phyloP scores from a whole-genome alignment of 2,888 invertebrate genomes.

The Oxytorus armatus region DNA sequence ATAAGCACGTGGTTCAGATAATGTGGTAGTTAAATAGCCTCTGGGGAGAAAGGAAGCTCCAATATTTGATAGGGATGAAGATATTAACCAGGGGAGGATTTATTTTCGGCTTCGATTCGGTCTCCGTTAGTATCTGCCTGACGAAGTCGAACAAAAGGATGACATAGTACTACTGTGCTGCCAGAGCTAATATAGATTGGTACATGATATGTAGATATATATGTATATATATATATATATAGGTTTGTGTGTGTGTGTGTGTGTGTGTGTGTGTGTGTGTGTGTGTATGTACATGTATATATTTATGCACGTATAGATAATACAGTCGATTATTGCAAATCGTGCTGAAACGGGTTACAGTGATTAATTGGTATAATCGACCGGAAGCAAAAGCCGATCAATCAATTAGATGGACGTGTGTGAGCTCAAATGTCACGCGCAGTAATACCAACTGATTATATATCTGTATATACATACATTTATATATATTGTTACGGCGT shows the following conservation, averaged over 20 bases:
- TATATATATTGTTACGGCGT: too few relatives aligned
- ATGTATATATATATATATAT: background rate
- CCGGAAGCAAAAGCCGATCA: slow-evolving; percentile 44
- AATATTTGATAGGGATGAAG: slow-evolving; percentile 16
- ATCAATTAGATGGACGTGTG: slow-evolving; percentile 55
- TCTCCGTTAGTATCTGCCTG: background rate
- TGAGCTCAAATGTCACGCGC: slow-evolving; percentile 29
- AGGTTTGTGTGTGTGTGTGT: background rate
- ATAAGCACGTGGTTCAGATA: background rate
- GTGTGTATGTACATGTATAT: background rate
- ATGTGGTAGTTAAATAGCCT: slow-evolving; percentile 27
- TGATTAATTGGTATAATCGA: slow-evolving; percentile 61
- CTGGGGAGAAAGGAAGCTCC: background rate
- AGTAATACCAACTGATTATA: slow-evolving; percentile 1
- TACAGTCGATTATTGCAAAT: slow-evolving; percentile 58
- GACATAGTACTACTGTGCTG: background rate
- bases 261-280: background rate
- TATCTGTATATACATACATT: too few relatives aligned
- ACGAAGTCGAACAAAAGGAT: slow-evolving; percentile 16
- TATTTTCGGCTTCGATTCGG: slow-evolving; percentile 7
- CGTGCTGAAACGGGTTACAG: slow-evolving; percentile 46
- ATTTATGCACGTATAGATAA: background rate
- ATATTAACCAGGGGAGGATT: slow-evolving; percentile 26
- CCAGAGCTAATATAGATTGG: background rate
- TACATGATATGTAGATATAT: background rate